These are phyloP conservation scores for Poeciliopsis turrubarensis DNA, from an alignment of 2,113 vertebrate genomes.

Conservation along the genomic window DNA sequence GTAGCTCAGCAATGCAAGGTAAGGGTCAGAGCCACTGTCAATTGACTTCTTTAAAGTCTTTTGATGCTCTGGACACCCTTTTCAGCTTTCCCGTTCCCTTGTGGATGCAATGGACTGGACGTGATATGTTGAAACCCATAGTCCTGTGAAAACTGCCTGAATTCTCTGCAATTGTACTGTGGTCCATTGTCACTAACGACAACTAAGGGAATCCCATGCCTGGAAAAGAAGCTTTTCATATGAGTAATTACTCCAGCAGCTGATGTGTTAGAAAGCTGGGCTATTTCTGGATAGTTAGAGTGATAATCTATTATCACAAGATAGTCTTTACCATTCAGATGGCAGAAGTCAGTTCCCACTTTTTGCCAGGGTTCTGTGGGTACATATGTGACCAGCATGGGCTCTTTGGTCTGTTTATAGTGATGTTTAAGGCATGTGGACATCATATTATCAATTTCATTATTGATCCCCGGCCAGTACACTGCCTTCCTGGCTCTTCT, in stretches of 20 bases:
- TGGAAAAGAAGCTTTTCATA: too few species aligned
- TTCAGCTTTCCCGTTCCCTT: constrained; percentile 15
- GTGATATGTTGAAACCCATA: constrained; percentile 4
- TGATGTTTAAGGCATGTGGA: background rate
- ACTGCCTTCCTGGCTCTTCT: background rate
- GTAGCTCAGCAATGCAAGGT: constrained; percentile 18
- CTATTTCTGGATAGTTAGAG: constrained; percentile 5
- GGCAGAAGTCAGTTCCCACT: constrained; percentile 1
- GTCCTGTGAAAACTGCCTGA: background rate
- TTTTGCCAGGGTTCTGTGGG: background rate
- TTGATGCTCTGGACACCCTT: constrained; percentile 11
- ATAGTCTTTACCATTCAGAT: background rate
- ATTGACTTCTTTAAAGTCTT: constrained; percentile 2
- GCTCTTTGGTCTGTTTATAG: constrained; percentile 8
- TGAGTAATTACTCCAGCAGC: background rate
- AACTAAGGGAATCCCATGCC: background rate
- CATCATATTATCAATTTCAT: constrained; percentile 2
- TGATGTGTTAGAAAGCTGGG: background rate
- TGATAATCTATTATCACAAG: background rate
- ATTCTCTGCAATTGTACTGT: constrained; percentile 1
- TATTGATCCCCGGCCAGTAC: constrained; percentile 26
- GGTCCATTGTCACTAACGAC: constrained; percentile 6
- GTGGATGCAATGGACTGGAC: background rate
- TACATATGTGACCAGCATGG: background rate
- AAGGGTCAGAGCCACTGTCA: background rate